These are phyloP conservation scores for Pseudopleuronectes americanus DNA, from an alignment of 2,797 vertebrate species.

Conservation along the genomic window DNA sequence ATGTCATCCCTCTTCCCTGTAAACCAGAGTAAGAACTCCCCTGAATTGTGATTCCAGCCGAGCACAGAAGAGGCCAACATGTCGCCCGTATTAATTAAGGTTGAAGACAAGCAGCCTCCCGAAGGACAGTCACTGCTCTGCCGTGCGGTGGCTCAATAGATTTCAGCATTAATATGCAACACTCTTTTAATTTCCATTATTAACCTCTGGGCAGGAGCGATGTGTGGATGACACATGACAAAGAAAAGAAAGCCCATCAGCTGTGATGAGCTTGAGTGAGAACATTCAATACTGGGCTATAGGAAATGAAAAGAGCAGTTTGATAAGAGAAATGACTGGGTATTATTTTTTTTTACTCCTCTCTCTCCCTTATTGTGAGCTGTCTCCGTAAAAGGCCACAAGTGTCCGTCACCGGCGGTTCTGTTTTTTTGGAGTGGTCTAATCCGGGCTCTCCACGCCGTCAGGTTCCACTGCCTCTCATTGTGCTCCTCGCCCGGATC, in stretches of 20 bases:
- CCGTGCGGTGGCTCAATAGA: constrained; percentile 52
- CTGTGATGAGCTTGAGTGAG: constrained; percentile 68
- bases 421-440: constrained; percentile 73
- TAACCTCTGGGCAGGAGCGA: constrained; percentile 58
- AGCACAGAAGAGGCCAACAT: constrained; percentile 20
- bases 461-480: constrained; percentile 69
- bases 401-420: constrained; percentile 67
- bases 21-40: constrained; percentile 33
- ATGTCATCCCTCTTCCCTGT: not conserved
- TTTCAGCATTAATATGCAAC: constrained; percentile 75
- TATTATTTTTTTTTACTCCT: constrained; percentile 52
- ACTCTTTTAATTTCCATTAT: constrained; percentile 74
- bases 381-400: constrained; percentile 64
- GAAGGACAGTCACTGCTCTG: constrained; percentile 59
- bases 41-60: constrained; percentile 11
- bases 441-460: constrained; percentile 68
- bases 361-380: constrained; percentile 59
- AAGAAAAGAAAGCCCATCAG: constrained; percentile 65
- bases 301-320: constrained; percentile 76
- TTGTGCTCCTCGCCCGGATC: constrained; percentile 63
- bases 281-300: constrained; percentile 73
- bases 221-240: constrained; percentile 62
- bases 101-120: constrained; percentile 46
- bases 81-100: constrained; percentile 36
- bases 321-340: constrained; percentile 72